Percentiles rank a stretch among this genome's conserved stretches.
phyloP scores from a whole-genome alignment of 2,113 vertebrate species.

The Cygnus buccinator region DNA sequence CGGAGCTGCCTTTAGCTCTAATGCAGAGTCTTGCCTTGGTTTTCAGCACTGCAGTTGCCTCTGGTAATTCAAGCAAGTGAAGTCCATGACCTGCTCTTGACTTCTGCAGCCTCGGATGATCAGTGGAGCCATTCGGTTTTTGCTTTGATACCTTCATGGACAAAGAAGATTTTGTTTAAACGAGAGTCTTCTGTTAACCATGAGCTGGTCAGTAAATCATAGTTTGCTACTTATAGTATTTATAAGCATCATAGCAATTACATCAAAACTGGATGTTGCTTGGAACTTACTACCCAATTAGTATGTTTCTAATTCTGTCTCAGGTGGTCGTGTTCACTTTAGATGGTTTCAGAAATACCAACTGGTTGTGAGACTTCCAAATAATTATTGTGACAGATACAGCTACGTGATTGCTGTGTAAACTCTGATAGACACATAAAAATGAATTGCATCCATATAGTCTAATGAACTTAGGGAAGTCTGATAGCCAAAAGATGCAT shows the following conservation, averaged over 20 bases:
- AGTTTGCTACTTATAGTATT: neutral
- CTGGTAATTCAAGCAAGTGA: neutral
- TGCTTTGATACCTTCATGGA: conserved; percentile 65
- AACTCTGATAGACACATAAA: neutral
- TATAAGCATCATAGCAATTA: neutral
- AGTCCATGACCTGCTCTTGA: neutral
- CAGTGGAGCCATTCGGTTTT: conserved; percentile 75
- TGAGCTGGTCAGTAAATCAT: conserved; percentile 54
- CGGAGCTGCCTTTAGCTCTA: neutral
- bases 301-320: neutral
- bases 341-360: neutral
- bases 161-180: conserved; percentile 64
- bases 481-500: neutral
- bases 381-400: neutral
- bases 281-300: neutral
- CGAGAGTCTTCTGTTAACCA: conserved; percentile 54
- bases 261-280: neutral
- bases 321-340: neutral
- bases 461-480: neutral
- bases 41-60: neutral
- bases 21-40: neutral
- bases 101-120: conserved; percentile 69
- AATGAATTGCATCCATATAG: neutral
- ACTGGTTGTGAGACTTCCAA: neutral
- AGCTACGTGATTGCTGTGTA: neutral